Percentiles rank a stretch among this genome's conserved stretches.
Evolutionary conservation across 2,113 vertebrate species (phyloP).

Genomic region (Eira barbara): DNA sequence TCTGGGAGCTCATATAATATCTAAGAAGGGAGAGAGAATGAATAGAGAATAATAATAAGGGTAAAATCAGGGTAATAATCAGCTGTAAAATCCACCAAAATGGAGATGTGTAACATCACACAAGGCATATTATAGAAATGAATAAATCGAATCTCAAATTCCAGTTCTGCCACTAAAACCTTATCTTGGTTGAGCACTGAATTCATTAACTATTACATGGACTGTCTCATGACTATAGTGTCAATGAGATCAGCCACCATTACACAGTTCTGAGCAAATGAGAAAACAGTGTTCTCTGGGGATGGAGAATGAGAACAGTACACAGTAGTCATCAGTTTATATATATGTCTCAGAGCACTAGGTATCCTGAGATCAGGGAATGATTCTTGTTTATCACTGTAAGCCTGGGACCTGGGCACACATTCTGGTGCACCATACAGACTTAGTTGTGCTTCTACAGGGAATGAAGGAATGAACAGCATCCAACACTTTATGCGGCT

Average conservation of each 20-base stretch:
- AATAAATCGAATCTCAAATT: background rate
- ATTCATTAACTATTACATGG: background rate
- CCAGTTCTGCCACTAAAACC: background rate
- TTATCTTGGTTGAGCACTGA: background rate
- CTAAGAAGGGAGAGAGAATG: background rate
- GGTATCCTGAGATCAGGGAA: background rate
- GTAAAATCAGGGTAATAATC: background rate
- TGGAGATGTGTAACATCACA: background rate
- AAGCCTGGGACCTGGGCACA: background rate
- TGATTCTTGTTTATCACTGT: background rate
- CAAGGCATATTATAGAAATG: background rate
- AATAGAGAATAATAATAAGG: background rate
- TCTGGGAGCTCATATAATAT: background rate
- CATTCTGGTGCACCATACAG: rapidly evolving
- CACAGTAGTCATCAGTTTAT: background rate
- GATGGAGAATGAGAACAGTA: background rate
- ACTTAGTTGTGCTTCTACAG: background rate
- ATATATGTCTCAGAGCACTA: background rate
- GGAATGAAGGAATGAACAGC: background rate
- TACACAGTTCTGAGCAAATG: background rate
- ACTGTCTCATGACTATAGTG: background rate
- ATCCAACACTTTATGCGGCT: background rate
- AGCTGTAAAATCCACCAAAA: background rate
- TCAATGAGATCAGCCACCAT: background rate
- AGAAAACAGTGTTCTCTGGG: background rate